Evolutionary conservation across 2,797 vertebrate genomes (phyloP).

Genomic region (Eptatretus atami): DNA sequence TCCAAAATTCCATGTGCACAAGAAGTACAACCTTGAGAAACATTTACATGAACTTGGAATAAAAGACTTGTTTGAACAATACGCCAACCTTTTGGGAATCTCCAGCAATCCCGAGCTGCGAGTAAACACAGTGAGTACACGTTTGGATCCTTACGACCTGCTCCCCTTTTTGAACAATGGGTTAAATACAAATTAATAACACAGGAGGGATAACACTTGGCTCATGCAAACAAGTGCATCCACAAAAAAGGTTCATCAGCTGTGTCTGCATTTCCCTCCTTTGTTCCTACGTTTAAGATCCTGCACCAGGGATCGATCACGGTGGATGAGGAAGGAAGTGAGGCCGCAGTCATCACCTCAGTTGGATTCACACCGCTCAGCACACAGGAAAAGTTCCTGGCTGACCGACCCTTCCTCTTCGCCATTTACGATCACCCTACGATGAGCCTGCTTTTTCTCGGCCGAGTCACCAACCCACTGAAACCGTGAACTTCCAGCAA

Average conservation of each 20-base stretch:
- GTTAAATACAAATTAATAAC: too few species aligned
- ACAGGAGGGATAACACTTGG: too few species aligned
- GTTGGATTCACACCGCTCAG: slow-evolving; percentile 85
- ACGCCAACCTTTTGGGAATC: slow-evolving; percentile 40
- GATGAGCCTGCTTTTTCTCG: slow-evolving; percentile 64
- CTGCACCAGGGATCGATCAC: slow-evolving; percentile 75
- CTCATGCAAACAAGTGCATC: too few species aligned
- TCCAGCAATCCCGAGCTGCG: slow-evolving; percentile 27
- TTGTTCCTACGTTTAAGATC: slow-evolving; percentile 21
- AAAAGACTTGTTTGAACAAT: slow-evolving; percentile 30
- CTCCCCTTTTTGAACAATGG: too few species aligned
- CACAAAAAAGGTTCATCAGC: too few species aligned
- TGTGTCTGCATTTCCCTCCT: too few species aligned
- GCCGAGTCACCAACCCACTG: slow-evolving; percentile 43
- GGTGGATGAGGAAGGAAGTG: slow-evolving; percentile 78
- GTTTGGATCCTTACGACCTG: too few species aligned
- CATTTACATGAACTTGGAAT: slow-evolving; percentile 50
- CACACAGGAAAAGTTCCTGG: slow-evolving; percentile 41
- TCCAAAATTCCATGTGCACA: slow-evolving; percentile 67
- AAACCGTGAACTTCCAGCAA: slow-evolving; percentile 13
- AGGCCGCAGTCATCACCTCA: slow-evolving; percentile 43
- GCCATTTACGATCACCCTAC: slow-evolving; percentile 78
- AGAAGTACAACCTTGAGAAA: slow-evolving; percentile 46
- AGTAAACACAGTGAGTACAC: slow-evolving; percentile 8
- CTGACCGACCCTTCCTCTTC: slow-evolving; percentile 64